phyloP scores from a whole-genome alignment of 2,888 invertebrate genomes.

The Drosophila borborema region DNA sequence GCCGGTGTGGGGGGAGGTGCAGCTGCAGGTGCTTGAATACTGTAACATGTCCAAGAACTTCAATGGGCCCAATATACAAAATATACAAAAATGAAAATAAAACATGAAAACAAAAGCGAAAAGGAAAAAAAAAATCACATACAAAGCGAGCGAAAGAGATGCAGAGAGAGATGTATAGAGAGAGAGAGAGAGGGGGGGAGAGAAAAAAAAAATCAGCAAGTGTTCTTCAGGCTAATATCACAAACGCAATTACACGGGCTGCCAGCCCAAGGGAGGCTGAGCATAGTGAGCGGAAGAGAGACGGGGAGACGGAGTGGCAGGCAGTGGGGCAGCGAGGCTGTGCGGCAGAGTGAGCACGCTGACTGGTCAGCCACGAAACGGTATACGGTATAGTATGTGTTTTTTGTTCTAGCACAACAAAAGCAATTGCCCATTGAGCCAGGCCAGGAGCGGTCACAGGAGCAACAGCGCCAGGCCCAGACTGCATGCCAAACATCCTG shows the following conservation, averaged over 20 bases:
- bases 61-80: conserved; percentile 55
- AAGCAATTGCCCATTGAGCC: conserved; percentile 68
- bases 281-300: not conserved
- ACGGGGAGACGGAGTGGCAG: not conserved
- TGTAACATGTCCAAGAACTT: conserved; percentile 67
- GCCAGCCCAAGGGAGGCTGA: conserved; percentile 22
- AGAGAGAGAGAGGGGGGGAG: not conserved
- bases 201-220: conserved; percentile 55
- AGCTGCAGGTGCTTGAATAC: conserved; percentile 68
- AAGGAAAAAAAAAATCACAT: conserved; percentile 9
- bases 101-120: conserved; percentile 21
- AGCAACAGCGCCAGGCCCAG: conserved; percentile 26
- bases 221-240: conserved; percentile 78
- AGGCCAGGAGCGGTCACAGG: conserved; percentile 21
- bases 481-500: conserved; percentile 21
- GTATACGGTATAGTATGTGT: conserved; percentile 36
- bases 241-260: conserved; percentile 77
- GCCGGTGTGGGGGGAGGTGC: not conserved
- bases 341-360: not conserved
- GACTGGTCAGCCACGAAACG: conserved; percentile 45
- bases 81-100: conserved; percentile 37
- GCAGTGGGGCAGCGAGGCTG: not conserved
- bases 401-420: conserved; percentile 70
- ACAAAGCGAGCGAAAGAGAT: conserved; percentile 7
- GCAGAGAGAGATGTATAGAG: too few relatives aligned